Conservation (phyloP, 2,888 invertebrate genomes). For the Caenorhabditis sp. region DNA sequence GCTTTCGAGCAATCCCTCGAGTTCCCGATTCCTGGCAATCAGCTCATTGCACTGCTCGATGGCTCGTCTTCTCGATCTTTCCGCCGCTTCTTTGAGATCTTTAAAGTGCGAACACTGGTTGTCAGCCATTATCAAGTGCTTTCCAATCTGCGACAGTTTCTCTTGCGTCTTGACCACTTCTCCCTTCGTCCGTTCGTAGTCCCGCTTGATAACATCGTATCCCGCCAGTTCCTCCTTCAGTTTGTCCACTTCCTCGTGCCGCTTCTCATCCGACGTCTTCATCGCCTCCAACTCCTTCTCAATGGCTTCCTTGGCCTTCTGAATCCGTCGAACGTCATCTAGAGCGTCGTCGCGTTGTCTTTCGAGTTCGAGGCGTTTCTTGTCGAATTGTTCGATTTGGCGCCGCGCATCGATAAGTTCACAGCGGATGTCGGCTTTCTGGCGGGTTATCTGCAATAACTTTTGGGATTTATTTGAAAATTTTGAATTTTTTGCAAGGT, state of each 20-base stretch:
- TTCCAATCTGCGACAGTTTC: constrained; percentile 16
- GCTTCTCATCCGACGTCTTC: not conserved
- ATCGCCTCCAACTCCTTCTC: constrained; percentile 24
- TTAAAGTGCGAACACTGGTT: constrained; percentile 38
- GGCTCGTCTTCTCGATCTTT: constrained; percentile 38
- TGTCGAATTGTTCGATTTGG: constrained; percentile 8
- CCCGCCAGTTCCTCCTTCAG: constrained; percentile 18
- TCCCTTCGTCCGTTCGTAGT: constrained; percentile 33
- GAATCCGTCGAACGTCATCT: constrained; percentile 7
- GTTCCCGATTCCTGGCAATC: constrained; percentile 32
- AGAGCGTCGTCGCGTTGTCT: constrained; percentile 30
- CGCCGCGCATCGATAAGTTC: constrained; percentile 50
- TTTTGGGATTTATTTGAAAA: not conserved
- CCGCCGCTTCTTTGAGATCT: constrained; percentile 33
- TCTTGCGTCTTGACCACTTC: constrained; percentile 38
- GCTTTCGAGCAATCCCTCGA: constrained; percentile 36
- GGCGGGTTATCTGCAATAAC: constrained; percentile 35
- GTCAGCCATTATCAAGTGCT: constrained; percentile 42
- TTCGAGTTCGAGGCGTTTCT: constrained; percentile 27
- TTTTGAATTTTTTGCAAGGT: not conserved
- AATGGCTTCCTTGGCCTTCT: constrained; percentile 2
- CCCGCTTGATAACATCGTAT: constrained; percentile 21
- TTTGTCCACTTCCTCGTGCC: constrained; percentile 41
- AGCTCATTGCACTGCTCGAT: constrained; percentile 57
- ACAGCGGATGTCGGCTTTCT: constrained; percentile 62